Conservation (phyloP, 2,113 vertebrate genomes). For the Ranitomeya imitator region DNA sequence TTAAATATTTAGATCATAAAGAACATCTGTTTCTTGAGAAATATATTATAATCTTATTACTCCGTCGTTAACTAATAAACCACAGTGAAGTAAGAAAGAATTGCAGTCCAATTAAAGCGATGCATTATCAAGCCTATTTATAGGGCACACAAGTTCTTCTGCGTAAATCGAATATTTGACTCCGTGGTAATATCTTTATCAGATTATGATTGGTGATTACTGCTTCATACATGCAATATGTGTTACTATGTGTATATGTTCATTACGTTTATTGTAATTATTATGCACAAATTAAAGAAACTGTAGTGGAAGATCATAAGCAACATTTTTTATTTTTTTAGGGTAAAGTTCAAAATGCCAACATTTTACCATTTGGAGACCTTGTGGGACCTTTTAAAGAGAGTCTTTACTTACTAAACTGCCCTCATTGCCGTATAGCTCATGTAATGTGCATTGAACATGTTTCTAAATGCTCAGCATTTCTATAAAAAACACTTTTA, state of each 20-base stretch:
- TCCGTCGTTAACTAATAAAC: slow-evolving; percentile 38
- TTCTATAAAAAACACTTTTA: no score
- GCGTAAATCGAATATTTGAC: not conserved
- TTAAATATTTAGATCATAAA: slow-evolving; percentile 51
- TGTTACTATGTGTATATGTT: not conserved
- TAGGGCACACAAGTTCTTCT: not conserved
- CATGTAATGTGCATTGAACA: no score
- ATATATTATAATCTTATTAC: slow-evolving; percentile 46
- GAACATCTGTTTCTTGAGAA: slow-evolving; percentile 52
- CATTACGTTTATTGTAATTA: not conserved
- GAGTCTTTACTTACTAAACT: no score
- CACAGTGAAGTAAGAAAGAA: slow-evolving; percentile 15
- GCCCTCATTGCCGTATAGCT: no score
- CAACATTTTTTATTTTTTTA: no score
- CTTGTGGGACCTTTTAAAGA: no score
- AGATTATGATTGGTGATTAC: not conserved
- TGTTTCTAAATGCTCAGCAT: no score
- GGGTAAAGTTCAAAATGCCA: no score
- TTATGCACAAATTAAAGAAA: no score
- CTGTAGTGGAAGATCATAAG: no score
- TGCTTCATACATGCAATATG: not conserved
- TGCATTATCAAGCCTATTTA: not conserved
- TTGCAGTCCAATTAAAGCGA: slow-evolving; percentile 26
- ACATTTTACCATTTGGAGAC: no score
- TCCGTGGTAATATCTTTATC: not conserved